These are phyloP conservation scores for Danio kyathit DNA, from an alignment of 2,797 vertebrate species.

Conservation along the genomic window DNA sequence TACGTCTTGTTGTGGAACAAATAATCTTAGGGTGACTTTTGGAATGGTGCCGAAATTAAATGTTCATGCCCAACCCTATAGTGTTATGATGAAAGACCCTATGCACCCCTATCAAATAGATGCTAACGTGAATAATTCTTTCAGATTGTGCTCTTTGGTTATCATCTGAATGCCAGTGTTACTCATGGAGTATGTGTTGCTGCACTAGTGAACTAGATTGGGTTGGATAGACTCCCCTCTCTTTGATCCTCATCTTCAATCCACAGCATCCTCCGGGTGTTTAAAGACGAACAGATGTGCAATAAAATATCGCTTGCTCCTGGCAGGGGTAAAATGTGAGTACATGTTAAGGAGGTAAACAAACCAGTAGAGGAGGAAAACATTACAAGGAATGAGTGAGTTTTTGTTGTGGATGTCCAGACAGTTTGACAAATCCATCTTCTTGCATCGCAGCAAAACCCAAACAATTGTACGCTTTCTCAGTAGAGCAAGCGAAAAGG, in stretches of 20 bases:
- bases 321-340: conserved; percentile 10
- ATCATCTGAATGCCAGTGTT: conserved; percentile 20
- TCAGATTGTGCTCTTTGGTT: conserved; percentile 16
- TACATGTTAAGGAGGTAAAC: conserved; percentile 11
- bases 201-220: conserved; percentile 18
- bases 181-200: conserved; percentile 11
- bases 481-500: neutral
- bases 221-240: conserved; percentile 30
- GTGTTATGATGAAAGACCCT: conserved; percentile 15
- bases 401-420: conserved; percentile 1
- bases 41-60: neutral
- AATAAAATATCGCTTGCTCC: conserved; percentile 6
- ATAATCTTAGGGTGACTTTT: neutral
- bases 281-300: conserved; percentile 39
- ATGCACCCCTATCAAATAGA: conserved; percentile 25
- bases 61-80: neutral
- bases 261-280: conserved; percentile 25
- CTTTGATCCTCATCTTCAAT: conserved; percentile 45
- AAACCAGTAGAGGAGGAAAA: conserved; percentile 21
- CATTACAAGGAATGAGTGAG: conserved; percentile 6
- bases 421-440: conserved; percentile 3
- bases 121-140: conserved; percentile 30
- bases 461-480: neutral
- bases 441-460: neutral
- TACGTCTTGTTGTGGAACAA: too few species aligned